Conservation (phyloP, 1,140 invertebrate genomes). For the Meloidogyne hapla region DNA sequence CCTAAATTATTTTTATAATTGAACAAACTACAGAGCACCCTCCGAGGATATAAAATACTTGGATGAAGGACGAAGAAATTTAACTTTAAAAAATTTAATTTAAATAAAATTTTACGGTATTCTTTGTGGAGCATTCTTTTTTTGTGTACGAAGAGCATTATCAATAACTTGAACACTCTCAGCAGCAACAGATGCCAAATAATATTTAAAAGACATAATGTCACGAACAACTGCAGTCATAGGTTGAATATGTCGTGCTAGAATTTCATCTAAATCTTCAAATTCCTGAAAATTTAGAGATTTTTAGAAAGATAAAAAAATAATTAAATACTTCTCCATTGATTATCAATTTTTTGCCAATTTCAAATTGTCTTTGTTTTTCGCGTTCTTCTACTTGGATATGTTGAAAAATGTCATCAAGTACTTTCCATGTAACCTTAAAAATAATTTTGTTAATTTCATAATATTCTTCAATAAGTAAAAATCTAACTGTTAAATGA, state of each 20-base stretch:
- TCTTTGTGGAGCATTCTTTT: constrained; percentile 78
- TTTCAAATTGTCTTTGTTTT: constrained; percentile 91
- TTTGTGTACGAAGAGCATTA: constrained; percentile 80
- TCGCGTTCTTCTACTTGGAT: constrained; percentile 92
- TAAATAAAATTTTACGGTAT: constrained; percentile 79
- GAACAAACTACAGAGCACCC: too few relatives aligned
- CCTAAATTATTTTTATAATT: too few relatives aligned
- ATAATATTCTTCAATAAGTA: too few relatives aligned
- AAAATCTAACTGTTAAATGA: constrained; percentile 74
- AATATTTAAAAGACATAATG: constrained; percentile 86
- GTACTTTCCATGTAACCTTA: constrained; percentile 91
- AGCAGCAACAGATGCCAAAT: constrained; percentile 58
- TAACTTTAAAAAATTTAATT: neutral
- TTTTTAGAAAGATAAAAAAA: constrained; percentile 18
- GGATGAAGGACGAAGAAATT: too few relatives aligned
- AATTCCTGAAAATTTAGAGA: constrained; percentile 71
- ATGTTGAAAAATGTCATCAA: constrained; percentile 88
- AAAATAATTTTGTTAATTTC: neutral
- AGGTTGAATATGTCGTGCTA: constrained; percentile 88
- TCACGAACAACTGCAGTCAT: constrained; percentile 90
- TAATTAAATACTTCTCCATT: constrained; percentile 64
- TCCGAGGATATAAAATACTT: too few relatives aligned
- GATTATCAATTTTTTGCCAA: constrained; percentile 85
- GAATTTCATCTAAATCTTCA: constrained; percentile 98
- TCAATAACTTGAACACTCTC: constrained; percentile 76